These are phyloP conservation scores for Conopomorpha cramerella DNA, from an alignment of 1,140 invertebrate genomes.

Conservation along the genomic window DNA sequence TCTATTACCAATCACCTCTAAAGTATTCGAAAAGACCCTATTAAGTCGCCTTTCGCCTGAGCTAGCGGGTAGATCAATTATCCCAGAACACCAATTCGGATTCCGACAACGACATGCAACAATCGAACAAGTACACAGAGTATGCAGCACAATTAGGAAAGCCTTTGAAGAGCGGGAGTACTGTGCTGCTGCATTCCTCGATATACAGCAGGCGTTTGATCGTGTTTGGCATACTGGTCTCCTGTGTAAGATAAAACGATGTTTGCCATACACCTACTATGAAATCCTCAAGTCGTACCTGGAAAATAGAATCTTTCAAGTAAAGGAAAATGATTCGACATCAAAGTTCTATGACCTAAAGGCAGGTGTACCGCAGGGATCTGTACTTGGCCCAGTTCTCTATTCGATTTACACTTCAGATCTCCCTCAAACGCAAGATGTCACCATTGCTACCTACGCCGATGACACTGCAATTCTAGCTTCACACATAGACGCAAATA, in stretches of 20 bases:
- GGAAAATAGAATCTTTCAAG: slow-evolving; percentile 2
- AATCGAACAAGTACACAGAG: too few relatives aligned
- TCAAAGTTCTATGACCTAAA: slow-evolving; percentile 1
- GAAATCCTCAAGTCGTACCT: slow-evolving; percentile 1
- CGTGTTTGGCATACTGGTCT: slow-evolving; percentile 17
- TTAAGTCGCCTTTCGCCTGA: slow-evolving; percentile 12
- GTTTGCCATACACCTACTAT: slow-evolving; percentile 3
- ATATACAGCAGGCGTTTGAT: slow-evolving; percentile 24
- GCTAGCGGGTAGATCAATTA: too few relatives aligned
- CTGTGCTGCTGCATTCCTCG: slow-evolving; percentile 15
- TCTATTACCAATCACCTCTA: slow-evolving; percentile 12
- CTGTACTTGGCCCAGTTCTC: slow-evolving; percentile 1
- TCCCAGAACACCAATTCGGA: too few relatives aligned
- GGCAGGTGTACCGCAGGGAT: slow-evolving; percentile 3
- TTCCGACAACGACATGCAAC: slow-evolving; percentile 14
- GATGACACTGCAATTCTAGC: too few relatives aligned
- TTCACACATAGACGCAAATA: too few relatives aligned
- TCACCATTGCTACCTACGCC: too few relatives aligned
- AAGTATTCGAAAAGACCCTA: slow-evolving; percentile 23
- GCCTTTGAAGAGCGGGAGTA: slow-evolving; percentile 16
- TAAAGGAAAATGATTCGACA: slow-evolving; percentile 1
- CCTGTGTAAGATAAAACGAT: slow-evolving; percentile 16
- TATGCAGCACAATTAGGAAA: slow-evolving; percentile 9
- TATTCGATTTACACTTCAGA: slow-evolving; percentile 2
- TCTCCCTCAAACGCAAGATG: too few relatives aligned